Base-by-base conservation (phyloP, 1,140 invertebrate species). In the Latrodectus geometricus region DNA sequence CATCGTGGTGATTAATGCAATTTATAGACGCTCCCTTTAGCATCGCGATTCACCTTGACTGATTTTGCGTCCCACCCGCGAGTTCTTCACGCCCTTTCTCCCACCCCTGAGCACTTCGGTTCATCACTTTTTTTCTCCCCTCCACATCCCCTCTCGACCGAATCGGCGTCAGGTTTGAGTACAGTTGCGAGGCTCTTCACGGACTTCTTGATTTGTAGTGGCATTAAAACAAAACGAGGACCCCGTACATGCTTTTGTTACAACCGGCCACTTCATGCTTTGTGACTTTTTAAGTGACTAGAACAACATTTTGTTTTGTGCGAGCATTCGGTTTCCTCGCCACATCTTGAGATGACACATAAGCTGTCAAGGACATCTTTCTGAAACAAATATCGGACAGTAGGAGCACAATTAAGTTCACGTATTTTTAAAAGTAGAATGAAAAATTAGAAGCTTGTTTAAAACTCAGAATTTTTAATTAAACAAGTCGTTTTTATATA, bases 1-100 rank as follows among this genome's bases (percentile, higher is more conserved):
- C 7, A 2, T 14, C 61, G 2, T 15, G 17, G 8, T 0, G 14
- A 7, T 8, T 9, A n/a, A 52, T 48, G 52, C 56, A 74, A 15
- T 83, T 48, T 21, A 15, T 3, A 17, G 12, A 74, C 72, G 72
- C 4, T 20, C 52, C 81, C 81, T 21, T 12, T 8, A 23, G 50
- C 20, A n/a, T 23, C 11, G 50, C 81, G 49, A 56, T 83, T 83
- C 81, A 83, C 81, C 81, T 83, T 83, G 68, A 83, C 54, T 83
- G 70, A 81, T 72, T 81, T 81, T 35, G 20, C 49, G 21, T 65
- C 79, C 50, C 81, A 74, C 72, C 70, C 72, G 11, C 65, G 21
- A 49, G 49, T 14, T 65, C 77, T 79, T 79, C 77, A 79, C 77
- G 77, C 77, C 66, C 77, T 79, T n/a, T 35, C 35, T 35, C 35